Conservation (phyloP, 2,113 vertebrate species). For the Empidonax traillii region DNA sequence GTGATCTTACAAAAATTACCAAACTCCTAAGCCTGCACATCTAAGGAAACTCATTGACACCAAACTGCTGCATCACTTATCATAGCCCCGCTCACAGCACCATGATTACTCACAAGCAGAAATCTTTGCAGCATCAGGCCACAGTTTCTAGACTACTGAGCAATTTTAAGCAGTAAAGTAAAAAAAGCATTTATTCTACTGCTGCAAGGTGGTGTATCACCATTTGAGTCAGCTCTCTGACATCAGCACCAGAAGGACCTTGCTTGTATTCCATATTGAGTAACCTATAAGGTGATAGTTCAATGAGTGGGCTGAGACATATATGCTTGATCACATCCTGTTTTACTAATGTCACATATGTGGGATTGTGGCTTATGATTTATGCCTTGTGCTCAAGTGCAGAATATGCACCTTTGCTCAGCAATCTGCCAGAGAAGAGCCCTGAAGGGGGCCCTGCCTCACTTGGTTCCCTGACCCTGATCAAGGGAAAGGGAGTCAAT, state of each 20-base stretch:
- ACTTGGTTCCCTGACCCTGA: rapidly evolving
- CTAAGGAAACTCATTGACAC: neutral
- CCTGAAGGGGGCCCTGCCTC: neutral
- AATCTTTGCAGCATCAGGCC: neutral
- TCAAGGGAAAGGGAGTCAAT: neutral
- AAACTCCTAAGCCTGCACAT: neutral
- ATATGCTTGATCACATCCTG: neutral
- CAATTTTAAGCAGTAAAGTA: neutral
- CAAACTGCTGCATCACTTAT: neutral
- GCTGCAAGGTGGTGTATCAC: neutral
- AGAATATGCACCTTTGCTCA: neutral
- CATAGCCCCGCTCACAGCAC: neutral
- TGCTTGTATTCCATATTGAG: neutral
- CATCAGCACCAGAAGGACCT: neutral
- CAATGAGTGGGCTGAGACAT: neutral
- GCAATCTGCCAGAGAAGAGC: rapidly evolving
- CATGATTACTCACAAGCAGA: neutral
- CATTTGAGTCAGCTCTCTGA: neutral
- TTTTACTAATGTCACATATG: neutral
- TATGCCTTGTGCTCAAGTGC: neutral
- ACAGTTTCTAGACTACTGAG: neutral
- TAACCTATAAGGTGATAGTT: neutral
- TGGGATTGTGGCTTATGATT: neutral
- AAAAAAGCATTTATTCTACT: neutral
- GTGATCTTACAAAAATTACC: neutral